A percentile compares a stretch with the other conserved stretches of the same genome.
Evolutionary conservation across 2,797 vertebrate species (phyloP).

Genomic region (Xenops minutus): DNA sequence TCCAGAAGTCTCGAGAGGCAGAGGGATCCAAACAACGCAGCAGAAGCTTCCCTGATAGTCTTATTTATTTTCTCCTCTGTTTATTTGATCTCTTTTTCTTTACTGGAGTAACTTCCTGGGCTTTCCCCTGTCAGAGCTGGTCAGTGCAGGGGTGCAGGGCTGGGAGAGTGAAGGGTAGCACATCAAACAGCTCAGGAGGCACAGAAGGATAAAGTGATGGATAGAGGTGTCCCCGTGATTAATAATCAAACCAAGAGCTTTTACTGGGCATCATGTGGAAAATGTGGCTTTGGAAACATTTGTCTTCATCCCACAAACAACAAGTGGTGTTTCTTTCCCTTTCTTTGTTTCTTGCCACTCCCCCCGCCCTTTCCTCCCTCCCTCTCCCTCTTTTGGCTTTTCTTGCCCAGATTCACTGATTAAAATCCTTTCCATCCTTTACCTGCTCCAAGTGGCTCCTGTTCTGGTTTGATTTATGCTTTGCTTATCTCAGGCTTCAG

Average conservation of each 20-base stretch:
- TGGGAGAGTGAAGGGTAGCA: not conserved
- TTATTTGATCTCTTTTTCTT: not conserved
- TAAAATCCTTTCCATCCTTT: conserved; percentile 12
- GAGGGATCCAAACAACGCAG: not conserved
- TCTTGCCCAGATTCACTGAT: conserved; percentile 35
- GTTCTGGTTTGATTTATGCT: conserved; percentile 32
- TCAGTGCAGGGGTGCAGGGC: not conserved
- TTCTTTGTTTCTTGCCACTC: conserved; percentile 13
- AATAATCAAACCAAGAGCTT: conserved; percentile 69
- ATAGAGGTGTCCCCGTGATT: conserved; percentile 49
- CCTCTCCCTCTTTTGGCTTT: conserved; percentile 14
- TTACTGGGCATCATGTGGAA: conserved; percentile 63
- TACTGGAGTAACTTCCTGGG: not conserved
- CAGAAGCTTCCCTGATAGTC: not conserved
- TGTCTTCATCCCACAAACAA: conserved; percentile 58
- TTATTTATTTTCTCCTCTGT: conserved; percentile 3
- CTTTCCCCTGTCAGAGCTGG: not conserved
- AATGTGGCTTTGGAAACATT: conserved; percentile 63
- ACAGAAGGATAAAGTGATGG: conserved; percentile 53
- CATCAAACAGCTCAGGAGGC: conserved; percentile 38
- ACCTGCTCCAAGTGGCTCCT: conserved; percentile 38
- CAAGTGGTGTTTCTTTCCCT: conserved; percentile 56
- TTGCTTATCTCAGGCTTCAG: conserved; percentile 48
- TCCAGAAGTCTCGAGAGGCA: conserved; percentile 18
- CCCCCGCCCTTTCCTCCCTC: not conserved